Evolutionary conservation across 2,797 vertebrate genomes (phyloP).

Genomic region (Siniperca scherzeri): DNA sequence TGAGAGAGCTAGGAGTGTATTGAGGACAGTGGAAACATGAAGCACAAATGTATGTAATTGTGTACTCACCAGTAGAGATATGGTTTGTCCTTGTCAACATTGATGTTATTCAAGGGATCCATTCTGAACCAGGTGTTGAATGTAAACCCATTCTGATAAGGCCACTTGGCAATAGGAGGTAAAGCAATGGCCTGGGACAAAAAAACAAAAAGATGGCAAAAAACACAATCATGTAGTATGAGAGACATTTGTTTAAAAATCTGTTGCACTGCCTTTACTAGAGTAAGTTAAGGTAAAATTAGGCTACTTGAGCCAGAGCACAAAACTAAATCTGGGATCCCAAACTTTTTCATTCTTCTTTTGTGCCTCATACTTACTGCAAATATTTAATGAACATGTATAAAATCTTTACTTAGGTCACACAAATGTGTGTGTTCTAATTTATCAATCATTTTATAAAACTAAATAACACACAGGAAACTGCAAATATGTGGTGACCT

Average conservation of each 20-base stretch:
- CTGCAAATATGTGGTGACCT: constrained; percentile 10
- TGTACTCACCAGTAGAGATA: constrained; percentile 97
- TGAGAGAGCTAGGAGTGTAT: background rate
- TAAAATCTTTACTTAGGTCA: background rate
- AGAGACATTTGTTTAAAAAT: background rate
- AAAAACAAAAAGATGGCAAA: constrained; percentile 13
- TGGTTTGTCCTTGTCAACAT: constrained; percentile 98
- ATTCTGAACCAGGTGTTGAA: constrained; percentile 99
- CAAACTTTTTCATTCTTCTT: background rate
- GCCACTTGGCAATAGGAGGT: constrained; percentile 99
- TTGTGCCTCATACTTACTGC: background rate
- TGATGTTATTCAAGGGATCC: constrained; percentile 98
- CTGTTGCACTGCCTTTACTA: background rate
- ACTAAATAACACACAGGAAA: constrained; percentile 5
- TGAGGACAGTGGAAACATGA: constrained; percentile 6
- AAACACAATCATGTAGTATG: background rate
- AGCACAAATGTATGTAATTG: constrained; percentile 18
- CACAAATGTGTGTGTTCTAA: constrained; percentile 1
- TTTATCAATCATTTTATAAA: background rate
- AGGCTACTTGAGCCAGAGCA: background rate
- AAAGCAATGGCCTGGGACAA: constrained; percentile 93
- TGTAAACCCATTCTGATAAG: constrained; percentile 98
- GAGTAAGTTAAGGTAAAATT: background rate
- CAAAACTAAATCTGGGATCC: background rate
- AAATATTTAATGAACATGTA: background rate